A percentile compares a stretch with the other conserved stretches of the same genome.
These are phyloP conservation scores for Sebastes hopkinsi DNA, from an alignment of 2,797 vertebrate genomes.

Conservation along the genomic window DNA sequence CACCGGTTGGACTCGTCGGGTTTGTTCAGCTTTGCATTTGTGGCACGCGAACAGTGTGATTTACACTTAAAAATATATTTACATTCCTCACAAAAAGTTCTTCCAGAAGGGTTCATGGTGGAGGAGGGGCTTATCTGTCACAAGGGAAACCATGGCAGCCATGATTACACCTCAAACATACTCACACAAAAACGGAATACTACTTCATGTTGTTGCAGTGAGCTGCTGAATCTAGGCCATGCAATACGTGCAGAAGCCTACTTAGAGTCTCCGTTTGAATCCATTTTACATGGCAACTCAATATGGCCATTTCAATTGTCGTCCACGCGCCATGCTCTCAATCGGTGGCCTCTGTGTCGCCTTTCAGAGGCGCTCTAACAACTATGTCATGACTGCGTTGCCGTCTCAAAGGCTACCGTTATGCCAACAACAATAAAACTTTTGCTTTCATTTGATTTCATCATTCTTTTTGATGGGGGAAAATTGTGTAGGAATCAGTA, in stretches of 20 bases:
- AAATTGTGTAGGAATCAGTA: constrained; percentile 39
- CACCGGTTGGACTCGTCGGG: neutral
- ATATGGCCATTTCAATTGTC: constrained; percentile 39
- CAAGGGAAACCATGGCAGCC: constrained; percentile 33
- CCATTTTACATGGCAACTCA: constrained; percentile 64
- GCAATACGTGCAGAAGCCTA: constrained; percentile 31
- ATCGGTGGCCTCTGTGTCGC: neutral
- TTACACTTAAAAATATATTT: constrained; percentile 24
- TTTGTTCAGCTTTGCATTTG: constrained; percentile 1
- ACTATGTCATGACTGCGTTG: constrained; percentile 39
- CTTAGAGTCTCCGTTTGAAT: constrained; percentile 60
- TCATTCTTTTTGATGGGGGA: constrained; percentile 54
- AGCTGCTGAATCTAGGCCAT: constrained; percentile 56
- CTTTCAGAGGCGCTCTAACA: constrained; percentile 18
- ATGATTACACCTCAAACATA: constrained; percentile 42
- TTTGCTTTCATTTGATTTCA: constrained; percentile 67
- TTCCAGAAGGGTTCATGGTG: constrained; percentile 18
- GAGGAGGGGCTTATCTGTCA: constrained; percentile 53
- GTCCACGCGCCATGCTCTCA: constrained; percentile 1
- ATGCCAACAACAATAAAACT: constrained; percentile 49
- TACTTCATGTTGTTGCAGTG: constrained; percentile 29
- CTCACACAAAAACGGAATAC: constrained; percentile 19
- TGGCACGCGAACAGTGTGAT: constrained; percentile 13
- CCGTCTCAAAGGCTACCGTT: constrained; percentile 17
- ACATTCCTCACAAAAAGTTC: constrained; percentile 26